Percentiles rank a stretch among this genome's conserved stretches.
phyloP scores from a whole-genome alignment of 2,888 invertebrate genomes.

The Lomographa bimaculata region DNA sequence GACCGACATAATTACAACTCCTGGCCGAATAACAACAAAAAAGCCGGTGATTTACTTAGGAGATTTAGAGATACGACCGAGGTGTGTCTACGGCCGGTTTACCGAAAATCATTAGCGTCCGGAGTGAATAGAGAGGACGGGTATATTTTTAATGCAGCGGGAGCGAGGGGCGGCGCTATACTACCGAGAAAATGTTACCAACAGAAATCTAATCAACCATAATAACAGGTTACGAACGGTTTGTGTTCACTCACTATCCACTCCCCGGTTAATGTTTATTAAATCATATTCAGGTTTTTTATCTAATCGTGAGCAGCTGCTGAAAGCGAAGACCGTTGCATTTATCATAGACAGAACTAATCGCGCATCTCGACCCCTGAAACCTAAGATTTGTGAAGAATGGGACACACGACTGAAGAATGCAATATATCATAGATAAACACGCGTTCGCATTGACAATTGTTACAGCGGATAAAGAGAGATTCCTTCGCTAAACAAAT shows the following conservation, averaged over 20 bases:
- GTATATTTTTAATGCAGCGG: slow-evolving; percentile 81
- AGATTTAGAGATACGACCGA: slow-evolving; percentile 72
- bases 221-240: slow-evolving; percentile 81
- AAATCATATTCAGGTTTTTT: slow-evolving; percentile 76
- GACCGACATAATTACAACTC: slow-evolving; percentile 82
- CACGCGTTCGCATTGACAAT: slow-evolving; percentile 52
- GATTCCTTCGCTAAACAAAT: slow-evolving; percentile 70
- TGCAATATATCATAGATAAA: slow-evolving; percentile 74
- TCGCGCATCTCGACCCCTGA: slow-evolving; percentile 45
- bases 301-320: slow-evolving; percentile 67
- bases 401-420: slow-evolving; percentile 55
- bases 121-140: slow-evolving; percentile 74
- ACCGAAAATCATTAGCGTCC: slow-evolving; percentile 82
- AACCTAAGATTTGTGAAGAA: slow-evolving; percentile 47
- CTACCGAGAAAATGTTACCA: slow-evolving; percentile 83
- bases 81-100: slow-evolving; percentile 78
- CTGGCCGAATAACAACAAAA: slow-evolving; percentile 75
- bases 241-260: slow-evolving; percentile 77
- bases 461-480: slow-evolving; percentile 60
- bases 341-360: slow-evolving; percentile 35
- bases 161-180: slow-evolving; percentile 81
- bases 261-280: slow-evolving; percentile 77
- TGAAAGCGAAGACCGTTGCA: slow-evolving; percentile 44
- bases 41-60: slow-evolving; percentile 77
- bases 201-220: slow-evolving; percentile 83